Evolutionary conservation across 2,797 vertebrate species (phyloP), one percentile per base, ranked within the genome.

Genomic region (Arnoldichthys spilopterus): DNA sequence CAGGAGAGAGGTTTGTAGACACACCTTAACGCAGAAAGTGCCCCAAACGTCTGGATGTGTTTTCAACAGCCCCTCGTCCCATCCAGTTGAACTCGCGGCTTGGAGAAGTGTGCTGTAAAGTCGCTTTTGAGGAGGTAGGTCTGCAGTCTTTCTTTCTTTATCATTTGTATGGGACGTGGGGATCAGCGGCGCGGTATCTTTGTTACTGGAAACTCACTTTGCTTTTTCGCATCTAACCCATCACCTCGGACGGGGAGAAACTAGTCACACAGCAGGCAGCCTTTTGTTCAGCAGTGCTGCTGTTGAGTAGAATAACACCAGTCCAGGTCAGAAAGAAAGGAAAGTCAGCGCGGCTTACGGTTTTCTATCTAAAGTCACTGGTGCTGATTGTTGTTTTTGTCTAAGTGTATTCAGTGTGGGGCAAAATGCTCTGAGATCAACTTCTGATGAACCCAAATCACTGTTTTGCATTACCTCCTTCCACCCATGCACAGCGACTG

Each of bases 51-150:
- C 47, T 88, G 12, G 63, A 87, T 90, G 90, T 43, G 34, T 74
- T 58, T 76, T 16, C 26, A 24, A 7, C 37, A 22, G 13, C 61
- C 34, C 37, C 68, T 70, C 18, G 58, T 6, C 37, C 32, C 75
- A 32, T 76, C 59, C 54, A 18, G 37, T 40, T 72, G 64, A 82
- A 70, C 58, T 79, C 51, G 22, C 43, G 58, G 77, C 81, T 87
- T 81, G 87, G 78, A 85, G 77, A 90, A 92, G 90, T 90, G 80
- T 69, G 78, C 22, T 87, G 86, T 76, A 85, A 85, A 79, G 88
- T 86, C 85, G 6, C 22, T 87, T 91, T 87, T 84, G 34, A 8
- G n/a, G 79, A 92, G 93, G 92, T 93, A 92, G 64, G 92, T 90
- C 81, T 81, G 76, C 79, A 20, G 49, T 72, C 77, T n/a, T n/a